Base-by-base conservation (phyloP, 2,113 vertebrate genomes). In the Zosterops borbonicus region DNA sequence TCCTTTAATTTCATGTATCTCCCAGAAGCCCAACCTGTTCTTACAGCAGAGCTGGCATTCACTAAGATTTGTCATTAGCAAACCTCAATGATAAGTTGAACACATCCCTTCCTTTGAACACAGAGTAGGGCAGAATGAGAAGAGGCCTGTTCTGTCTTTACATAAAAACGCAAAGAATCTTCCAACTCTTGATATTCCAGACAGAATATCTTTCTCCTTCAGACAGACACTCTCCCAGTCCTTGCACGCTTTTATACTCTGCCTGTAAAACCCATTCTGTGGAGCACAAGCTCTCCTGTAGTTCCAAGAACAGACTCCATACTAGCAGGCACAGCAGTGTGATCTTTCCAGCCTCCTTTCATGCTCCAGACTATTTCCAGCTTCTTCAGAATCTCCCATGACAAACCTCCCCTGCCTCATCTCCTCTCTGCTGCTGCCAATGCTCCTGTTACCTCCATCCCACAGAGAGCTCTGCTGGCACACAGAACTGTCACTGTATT, bases 1-100 rank as follows among this genome's bases (percentile, higher is more conserved):
- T 90, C 89, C 91, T 87, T 67, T 96, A 77, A 93, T 92, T 95
- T 83, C 83, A 70, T 49, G 44, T 83, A 86, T 78, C 92, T 94
- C 89, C 62, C 78, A 60, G 74, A 47, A 94, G 82, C 60, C 73
- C 25, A 81, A 83, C 86, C 86, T 82, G 86, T 78, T 89, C 86
- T 50, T 78, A 87, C 56, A 87, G 92, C 69, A 55, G 90, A 70
- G 83, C 69, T 76, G 86, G 95, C 89, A 46, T 73, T 86, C 1
- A 20, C 83, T 49, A 16, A 39, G 52, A 77, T 92, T 42, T 92
- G 86, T 89, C 92, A 92, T 75, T 89, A 95, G 91, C 86, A 35
- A 83, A 78, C 50, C 69, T 56, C 92, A 35, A 0, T 3, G 37
- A 49, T 6, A 62, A 86, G 70, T 0, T 52, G 79, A 81, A 11